Evolutionary conservation across 1,140 invertebrate species (phyloP).

Genomic region (Hycleus phaleratus): DNA sequence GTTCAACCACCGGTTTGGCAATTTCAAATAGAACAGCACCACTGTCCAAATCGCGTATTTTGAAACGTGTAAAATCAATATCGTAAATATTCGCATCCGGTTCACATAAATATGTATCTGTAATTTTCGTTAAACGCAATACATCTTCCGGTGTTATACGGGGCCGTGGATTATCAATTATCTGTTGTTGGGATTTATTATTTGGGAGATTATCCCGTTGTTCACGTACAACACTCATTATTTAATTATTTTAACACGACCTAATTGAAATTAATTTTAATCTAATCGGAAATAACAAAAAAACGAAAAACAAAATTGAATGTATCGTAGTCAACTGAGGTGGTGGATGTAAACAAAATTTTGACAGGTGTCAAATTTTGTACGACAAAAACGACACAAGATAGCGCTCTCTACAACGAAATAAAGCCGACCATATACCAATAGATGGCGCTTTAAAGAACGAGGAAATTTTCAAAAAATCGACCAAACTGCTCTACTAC

Average conservation of each 20-base stretch:
- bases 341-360: too few relatives aligned
- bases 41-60: slow-evolving; percentile 92
- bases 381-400: too few relatives aligned
- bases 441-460: too few relatives aligned
- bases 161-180: slow-evolving; percentile 17
- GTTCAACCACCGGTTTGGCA: slow-evolving; percentile 70
- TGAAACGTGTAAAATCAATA: slow-evolving; percentile 97
- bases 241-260: not conserved
- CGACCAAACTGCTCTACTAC: too few relatives aligned
- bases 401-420: too few relatives aligned
- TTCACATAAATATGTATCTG: slow-evolving; percentile 78
- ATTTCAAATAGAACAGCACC: slow-evolving; percentile 94
- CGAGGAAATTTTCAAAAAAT: too few relatives aligned
- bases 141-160: slow-evolving; percentile 55
- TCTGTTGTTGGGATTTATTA: slow-evolving; percentile 17
- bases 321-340: too few relatives aligned
- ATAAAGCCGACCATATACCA: not conserved
- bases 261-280: not conserved
- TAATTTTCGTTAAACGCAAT: slow-evolving; percentile 51
- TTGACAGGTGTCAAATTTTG: too few relatives aligned
- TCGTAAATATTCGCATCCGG: slow-evolving; percentile 95
- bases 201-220: slow-evolving; percentile 30
- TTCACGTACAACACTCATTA: slow-evolving; percentile 37
- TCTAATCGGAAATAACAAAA: too few relatives aligned
- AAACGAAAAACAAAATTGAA: too few relatives aligned